Evolutionary conservation across 1,140 invertebrate species (phyloP).

Genomic region (Neodiprion pinetum): DNA sequence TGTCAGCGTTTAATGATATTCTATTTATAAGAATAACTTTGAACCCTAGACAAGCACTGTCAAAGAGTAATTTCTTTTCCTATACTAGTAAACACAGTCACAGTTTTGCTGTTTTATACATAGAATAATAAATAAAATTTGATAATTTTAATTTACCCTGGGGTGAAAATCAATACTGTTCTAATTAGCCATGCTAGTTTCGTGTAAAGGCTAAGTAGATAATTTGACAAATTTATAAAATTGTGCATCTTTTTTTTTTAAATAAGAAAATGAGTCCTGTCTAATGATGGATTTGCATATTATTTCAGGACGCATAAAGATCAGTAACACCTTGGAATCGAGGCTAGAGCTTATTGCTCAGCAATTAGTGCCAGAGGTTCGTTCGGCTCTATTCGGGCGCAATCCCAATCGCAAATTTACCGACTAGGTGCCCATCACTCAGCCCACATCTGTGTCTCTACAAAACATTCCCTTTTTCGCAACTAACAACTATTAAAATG

Average conservation of each 20-base stretch:
- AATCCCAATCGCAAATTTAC: slow-evolving; percentile 97
- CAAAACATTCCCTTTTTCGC: slow-evolving; percentile 46
- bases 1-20: neutral
- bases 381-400: slow-evolving; percentile 90
- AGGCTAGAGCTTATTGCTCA: slow-evolving; percentile 93
- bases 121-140: too few relatives aligned
- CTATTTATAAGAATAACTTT: too few relatives aligned
- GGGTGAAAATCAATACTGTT: too few relatives aligned
- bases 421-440: slow-evolving; percentile 73
- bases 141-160: neutral
- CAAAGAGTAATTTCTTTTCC: too few relatives aligned
- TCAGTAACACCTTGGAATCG: slow-evolving; percentile 94
- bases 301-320: slow-evolving; percentile 71
- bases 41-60: too few relatives aligned
- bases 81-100: too few relatives aligned
- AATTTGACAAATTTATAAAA: too few relatives aligned
- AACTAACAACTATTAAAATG: slow-evolving; percentile 20
- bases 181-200: too few relatives aligned
- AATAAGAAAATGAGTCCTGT: too few relatives aligned
- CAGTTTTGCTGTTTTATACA: too few relatives aligned
- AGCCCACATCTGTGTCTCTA: slow-evolving; percentile 21
- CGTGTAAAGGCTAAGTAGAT: too few relatives aligned
- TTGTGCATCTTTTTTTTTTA: too few relatives aligned
- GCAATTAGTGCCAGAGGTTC: slow-evolving; percentile 92
- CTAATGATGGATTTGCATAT: neutral